Conservation (phyloP, 2,888 invertebrate genomes). For the Drymonia ruficornis region DNA sequence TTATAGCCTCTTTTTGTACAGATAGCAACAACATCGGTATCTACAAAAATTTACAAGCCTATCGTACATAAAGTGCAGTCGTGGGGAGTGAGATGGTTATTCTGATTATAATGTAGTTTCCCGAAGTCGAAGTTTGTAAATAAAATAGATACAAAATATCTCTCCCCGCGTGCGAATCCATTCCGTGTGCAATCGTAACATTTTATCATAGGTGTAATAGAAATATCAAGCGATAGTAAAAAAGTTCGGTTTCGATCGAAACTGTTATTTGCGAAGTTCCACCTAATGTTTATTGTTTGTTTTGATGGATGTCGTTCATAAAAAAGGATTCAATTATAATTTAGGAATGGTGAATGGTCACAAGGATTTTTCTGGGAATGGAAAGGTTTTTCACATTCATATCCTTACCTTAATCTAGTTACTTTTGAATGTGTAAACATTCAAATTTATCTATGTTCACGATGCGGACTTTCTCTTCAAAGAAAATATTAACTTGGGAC, state of each 20-base stretch:
- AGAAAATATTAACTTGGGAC: conserved; percentile 77
- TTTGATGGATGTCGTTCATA: conserved; percentile 55
- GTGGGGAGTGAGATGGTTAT: conserved; percentile 58
- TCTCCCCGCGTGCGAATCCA: conserved; percentile 49
- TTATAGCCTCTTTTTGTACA: conserved; percentile 11
- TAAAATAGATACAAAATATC: conserved; percentile 78
- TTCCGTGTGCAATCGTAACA: conserved; percentile 65
- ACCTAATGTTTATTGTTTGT: conserved; percentile 65
- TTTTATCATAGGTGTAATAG: conserved; percentile 83
- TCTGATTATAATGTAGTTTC: conserved; percentile 64
- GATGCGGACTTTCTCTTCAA: conserved; percentile 47
- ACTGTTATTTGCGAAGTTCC: conserved; percentile 68
- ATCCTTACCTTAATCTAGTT: background rate
- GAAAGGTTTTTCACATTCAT: too few species aligned
- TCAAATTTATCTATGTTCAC: conserved; percentile 21
- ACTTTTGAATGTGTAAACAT: background rate
- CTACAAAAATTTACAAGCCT: conserved; percentile 9
- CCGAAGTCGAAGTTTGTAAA: conserved; percentile 76
- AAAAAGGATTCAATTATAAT: conserved; percentile 41
- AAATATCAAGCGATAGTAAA: conserved; percentile 75
- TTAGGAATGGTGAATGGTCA: conserved; percentile 16
- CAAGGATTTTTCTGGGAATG: too few species aligned
- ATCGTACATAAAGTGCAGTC: conserved; percentile 37
- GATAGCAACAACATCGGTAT: conserved; percentile 2
- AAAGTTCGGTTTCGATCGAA: conserved; percentile 58